Evolutionary conservation across 1,140 invertebrate genomes (phyloP), one percentile per base, ranked within the genome.

Genomic region (Drosophila insularis): DNA sequence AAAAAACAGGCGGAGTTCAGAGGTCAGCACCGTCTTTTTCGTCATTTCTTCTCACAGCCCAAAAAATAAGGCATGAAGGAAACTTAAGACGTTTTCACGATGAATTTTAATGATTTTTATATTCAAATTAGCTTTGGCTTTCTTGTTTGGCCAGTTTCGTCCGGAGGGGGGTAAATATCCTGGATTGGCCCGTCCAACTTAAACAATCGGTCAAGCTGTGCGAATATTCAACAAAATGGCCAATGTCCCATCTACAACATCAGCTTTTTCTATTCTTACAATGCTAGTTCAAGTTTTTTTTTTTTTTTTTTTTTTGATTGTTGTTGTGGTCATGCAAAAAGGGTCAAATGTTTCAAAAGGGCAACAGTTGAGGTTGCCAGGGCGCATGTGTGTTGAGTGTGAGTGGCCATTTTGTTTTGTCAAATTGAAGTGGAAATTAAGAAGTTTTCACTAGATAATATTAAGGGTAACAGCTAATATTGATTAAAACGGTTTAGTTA

Each of bases 61-160:
- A 13, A 13, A 54, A 35, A 74, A 58, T 69, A 1, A 19, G 43
- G 11, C 43, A 50, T 8, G 10, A 87, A 68, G 68, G 84, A 87
- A 87, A 87, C 84, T 87, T 89, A 87, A 87, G 84, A 87, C 80
- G 70, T 87, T 87, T 87, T 87, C 73, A 72, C 76, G 84, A 70
- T 76, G 84, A 89, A 89, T 89, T 89, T 89, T 87, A 87, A 87
- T 89, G 84, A 87, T 87, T 87, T 87, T 89, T 87, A 81, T 87
- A 87, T 87, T 87, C 77, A 87, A 87, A 87, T 87, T 79, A 87
- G 84, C 63, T 71, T 67, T 59, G 80, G 65, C 64, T 74, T 62
- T 78, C 81, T 64, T 58, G 81, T 81, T 81, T 78, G 71, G 46
- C 60, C 64, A 65, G 65, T 78, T 71, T 55, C 37, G 14, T 39